Conservation (phyloP, 2,888 invertebrate genomes). For the Xestia sexstrigata region DNA sequence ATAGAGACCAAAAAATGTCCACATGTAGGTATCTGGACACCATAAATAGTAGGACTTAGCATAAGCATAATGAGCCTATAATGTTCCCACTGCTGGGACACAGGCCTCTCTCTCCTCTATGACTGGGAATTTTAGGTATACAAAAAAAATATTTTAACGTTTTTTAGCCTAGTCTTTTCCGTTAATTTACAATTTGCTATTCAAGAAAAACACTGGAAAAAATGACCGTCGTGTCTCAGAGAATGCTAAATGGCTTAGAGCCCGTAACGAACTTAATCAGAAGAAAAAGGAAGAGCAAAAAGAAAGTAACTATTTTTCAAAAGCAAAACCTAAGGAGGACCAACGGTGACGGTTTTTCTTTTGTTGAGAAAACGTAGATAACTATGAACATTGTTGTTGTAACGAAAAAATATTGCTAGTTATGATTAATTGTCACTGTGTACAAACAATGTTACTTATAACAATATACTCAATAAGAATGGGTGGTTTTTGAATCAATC, state of each 20-base stretch:
- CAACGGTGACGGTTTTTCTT: background rate
- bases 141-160: background rate
- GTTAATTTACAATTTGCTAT: background rate
- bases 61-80: too few relatives aligned
- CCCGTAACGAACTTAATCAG: constrained; percentile 54
- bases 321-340: constrained; percentile 30
- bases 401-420: background rate
- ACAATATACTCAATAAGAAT: background rate
- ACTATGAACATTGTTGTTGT: constrained; percentile 8
- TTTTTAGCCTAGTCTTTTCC: background rate
- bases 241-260: constrained; percentile 44
- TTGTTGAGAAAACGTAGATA: background rate
- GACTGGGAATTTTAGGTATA: too few relatives aligned
- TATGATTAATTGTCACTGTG: background rate
- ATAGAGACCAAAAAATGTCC: too few relatives aligned
- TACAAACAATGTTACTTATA: background rate
- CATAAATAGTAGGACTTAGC: background rate
- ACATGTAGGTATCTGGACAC: too few relatives aligned
- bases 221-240: constrained; percentile 5
- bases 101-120: too few relatives aligned
- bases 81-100: too few relatives aligned
- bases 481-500: background rate
- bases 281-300: constrained; percentile 26
- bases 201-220: constrained; percentile 13
- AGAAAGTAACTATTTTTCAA: constrained; percentile 32